These are phyloP conservation scores for Syndactyla subalaris DNA, from an alignment of 2,797 vertebrate genomes.

Conservation along the genomic window DNA sequence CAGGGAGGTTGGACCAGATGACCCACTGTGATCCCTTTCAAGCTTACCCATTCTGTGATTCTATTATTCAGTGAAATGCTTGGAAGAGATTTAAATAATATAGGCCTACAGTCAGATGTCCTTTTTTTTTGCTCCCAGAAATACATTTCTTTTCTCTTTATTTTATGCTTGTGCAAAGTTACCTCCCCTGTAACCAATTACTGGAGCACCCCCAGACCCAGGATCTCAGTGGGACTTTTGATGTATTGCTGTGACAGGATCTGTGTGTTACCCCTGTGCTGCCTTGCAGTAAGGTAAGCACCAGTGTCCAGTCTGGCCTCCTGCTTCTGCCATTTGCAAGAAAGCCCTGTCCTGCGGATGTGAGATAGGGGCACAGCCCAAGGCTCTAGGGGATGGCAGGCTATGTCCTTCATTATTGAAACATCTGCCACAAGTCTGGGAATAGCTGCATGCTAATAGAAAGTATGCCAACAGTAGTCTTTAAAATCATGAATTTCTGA, in stretches of 20 bases:
- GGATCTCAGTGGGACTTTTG: background rate
- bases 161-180: background rate
- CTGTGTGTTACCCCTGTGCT: background rate
- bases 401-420: background rate
- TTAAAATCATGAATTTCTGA: background rate
- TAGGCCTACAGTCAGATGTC: background rate
- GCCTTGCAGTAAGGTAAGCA: background rate
- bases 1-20: background rate
- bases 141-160: background rate
- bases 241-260: background rate
- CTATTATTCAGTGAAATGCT: background rate
- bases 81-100: background rate
- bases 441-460: background rate
- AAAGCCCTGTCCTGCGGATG: fast-evolving
- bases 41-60: background rate
- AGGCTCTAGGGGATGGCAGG: background rate
- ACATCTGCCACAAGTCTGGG: background rate
- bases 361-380: background rate
- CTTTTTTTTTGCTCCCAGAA: background rate
- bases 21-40: background rate
- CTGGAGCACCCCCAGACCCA: background rate
- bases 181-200: background rate
- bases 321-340: background rate
- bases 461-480: background rate
- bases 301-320: background rate